Evolutionary conservation across 2,888 invertebrate species (phyloP).

Genomic region (Aleiodes testaceus): DNA sequence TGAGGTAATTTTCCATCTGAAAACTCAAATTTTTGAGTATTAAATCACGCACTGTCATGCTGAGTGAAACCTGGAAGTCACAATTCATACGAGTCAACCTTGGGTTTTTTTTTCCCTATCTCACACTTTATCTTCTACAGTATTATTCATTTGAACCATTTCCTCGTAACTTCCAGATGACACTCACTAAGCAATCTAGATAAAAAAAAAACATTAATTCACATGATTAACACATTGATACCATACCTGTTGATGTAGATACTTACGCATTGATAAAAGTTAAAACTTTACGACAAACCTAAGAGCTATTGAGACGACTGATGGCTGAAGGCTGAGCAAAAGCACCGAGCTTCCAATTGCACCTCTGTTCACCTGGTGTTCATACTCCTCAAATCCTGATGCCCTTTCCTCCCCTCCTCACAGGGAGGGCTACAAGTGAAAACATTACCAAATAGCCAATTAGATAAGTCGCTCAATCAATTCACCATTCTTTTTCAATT

Average conservation of each 20-base stretch:
- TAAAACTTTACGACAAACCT: conserved; percentile 1
- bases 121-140: background rate
- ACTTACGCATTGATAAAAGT: conserved; percentile 12
- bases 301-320: conserved; percentile 5
- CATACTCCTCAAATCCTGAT: conserved; percentile 48
- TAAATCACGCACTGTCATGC: conserved; percentile 49
- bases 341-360: conserved; percentile 1
- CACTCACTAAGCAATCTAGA: background rate
- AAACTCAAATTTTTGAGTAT: conserved; percentile 59
- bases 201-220: background rate
- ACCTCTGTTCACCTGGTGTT: conserved; percentile 1
- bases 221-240: conserved; percentile 4
- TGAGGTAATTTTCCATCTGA: conserved; percentile 54
- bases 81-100: background rate
- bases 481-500: conserved; percentile 47
- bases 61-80: conserved; percentile 21
- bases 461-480: conserved; percentile 62
- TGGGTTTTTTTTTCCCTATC: background rate
- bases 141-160: background rate
- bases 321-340: conserved; percentile 9
- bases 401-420: conserved; percentile 69
- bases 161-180: background rate
- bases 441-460: conserved; percentile 72
- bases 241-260: conserved; percentile 28
- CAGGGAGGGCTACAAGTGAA: conserved; percentile 73